Evolutionary conservation across 2,888 invertebrate species (phyloP).

Genomic region (Dendrolimus houi): DNA sequence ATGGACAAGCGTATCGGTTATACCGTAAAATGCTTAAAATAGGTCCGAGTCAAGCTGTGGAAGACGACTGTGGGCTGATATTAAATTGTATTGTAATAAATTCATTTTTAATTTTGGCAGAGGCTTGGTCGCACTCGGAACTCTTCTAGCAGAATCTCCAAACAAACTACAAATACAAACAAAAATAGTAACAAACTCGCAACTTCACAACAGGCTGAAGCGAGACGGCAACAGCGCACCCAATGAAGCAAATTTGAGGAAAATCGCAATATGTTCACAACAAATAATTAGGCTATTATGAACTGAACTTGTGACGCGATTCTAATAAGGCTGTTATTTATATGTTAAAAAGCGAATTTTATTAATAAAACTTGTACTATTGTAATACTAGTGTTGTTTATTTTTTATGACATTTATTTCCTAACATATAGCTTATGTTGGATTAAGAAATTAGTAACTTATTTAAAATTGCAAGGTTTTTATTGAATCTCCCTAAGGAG

Average conservation of each 20-base stretch:
- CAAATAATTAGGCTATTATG: slow-evolving; percentile 60
- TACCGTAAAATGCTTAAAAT: too few relatives aligned
- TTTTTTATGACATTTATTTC: not conserved
- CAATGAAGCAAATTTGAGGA: slow-evolving; percentile 42
- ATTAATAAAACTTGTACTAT: slow-evolving; percentile 10
- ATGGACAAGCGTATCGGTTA: too few relatives aligned
- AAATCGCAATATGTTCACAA: slow-evolving; percentile 56
- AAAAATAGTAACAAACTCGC: slow-evolving; percentile 46
- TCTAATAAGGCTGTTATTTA: slow-evolving; percentile 27
- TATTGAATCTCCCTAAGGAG: too few relatives aligned
- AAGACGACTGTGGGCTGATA: too few relatives aligned
- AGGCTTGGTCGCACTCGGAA: slow-evolving; percentile 85
- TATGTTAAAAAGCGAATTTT: not conserved
- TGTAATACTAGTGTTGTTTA: slow-evolving; percentile 4
- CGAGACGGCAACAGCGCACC: slow-evolving; percentile 37
- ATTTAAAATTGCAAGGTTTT: too few relatives aligned
- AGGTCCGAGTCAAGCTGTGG: too few relatives aligned
- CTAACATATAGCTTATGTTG: too few relatives aligned
- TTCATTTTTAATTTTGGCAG: slow-evolving; percentile 52
- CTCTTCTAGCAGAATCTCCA: slow-evolving; percentile 74
- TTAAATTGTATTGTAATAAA: too few relatives aligned
- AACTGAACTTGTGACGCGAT: slow-evolving; percentile 15
- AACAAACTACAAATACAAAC: slow-evolving; percentile 54
- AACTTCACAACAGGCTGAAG: slow-evolving; percentile 54
- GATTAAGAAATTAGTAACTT: too few relatives aligned